Conservation (phyloP, 2,888 invertebrate genomes). For the Philonicus albiceps region DNA sequence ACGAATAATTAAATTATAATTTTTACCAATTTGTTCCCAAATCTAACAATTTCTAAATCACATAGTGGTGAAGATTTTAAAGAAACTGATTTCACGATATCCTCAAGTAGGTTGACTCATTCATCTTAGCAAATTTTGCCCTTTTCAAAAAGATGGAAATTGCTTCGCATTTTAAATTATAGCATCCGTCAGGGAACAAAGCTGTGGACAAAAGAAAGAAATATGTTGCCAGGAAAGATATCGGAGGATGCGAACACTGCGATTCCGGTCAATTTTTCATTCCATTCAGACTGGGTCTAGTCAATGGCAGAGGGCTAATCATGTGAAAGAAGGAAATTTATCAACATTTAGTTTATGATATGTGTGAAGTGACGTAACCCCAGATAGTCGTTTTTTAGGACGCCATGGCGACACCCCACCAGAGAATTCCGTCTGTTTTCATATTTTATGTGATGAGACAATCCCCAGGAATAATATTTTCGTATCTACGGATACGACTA, state of each 20-base stretch:
- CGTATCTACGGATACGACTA: neutral
- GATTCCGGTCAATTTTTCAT: slow-evolving; percentile 47
- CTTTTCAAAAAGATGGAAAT: slow-evolving; percentile 29
- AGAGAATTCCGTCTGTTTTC: neutral
- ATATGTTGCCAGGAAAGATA: slow-evolving; percentile 39
- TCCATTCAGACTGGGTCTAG: slow-evolving; percentile 39
- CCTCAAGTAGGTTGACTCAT: neutral
- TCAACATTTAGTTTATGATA: slow-evolving; percentile 43
- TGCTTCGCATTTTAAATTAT: slow-evolving; percentile 45
- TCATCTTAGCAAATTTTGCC: neutral
- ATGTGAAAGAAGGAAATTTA: slow-evolving; percentile 46
- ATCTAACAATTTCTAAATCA: neutral
- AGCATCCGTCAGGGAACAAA: slow-evolving; percentile 44
- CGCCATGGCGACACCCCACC: neutral
- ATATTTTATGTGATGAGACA: neutral
- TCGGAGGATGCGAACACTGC: slow-evolving; percentile 30
- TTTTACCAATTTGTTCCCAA: neutral
- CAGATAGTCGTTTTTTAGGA: slow-evolving; percentile 6
- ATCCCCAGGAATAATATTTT: slow-evolving; percentile 34
- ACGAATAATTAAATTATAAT: neutral
- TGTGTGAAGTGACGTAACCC: slow-evolving; percentile 40
- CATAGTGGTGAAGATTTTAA: neutral
- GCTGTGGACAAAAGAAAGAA: slow-evolving; percentile 38
- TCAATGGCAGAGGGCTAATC: slow-evolving; percentile 45
- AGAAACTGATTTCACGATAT: neutral